These are phyloP conservation scores for Zingel zingel DNA, from an alignment of 2,113 vertebrate genomes.

Conservation along the genomic window DNA sequence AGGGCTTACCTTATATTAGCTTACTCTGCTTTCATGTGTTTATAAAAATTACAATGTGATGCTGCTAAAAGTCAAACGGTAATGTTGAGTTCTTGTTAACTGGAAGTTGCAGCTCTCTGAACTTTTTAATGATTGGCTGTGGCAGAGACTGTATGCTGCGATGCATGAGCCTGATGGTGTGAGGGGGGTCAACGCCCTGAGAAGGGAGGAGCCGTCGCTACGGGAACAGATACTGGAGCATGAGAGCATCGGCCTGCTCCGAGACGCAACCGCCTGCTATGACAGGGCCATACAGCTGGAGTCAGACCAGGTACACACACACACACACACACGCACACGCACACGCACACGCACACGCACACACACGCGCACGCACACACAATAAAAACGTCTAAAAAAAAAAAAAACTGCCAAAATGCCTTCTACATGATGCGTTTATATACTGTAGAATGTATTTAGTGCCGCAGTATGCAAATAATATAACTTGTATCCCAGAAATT, in stretches of 20 bases:
- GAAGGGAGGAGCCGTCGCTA: conserved; percentile 94
- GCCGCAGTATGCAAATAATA: not conserved
- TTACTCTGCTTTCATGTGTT: not conserved
- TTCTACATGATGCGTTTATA: not conserved
- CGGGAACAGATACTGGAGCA: conserved; percentile 98
- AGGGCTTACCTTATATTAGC: not conserved
- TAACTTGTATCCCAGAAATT: not conserved
- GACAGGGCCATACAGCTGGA: conserved; percentile 97
- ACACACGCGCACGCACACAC: not conserved
- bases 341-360: not conserved
- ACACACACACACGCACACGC: conserved; percentile 4
- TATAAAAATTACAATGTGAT: not conserved
- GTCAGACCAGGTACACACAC: conserved; percentile 90
- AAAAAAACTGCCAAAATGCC: not conserved
- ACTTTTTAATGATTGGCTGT: not conserved
- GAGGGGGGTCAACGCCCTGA: conserved; percentile 93
- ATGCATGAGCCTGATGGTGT: conserved; percentile 99
- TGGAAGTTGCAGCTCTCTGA: not conserved
- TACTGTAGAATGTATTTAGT: not conserved
- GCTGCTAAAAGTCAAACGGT: not conserved
- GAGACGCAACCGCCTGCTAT: conserved; percentile 97
- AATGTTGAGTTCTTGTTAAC: not conserved
- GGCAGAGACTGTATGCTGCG: conserved; percentile 91
- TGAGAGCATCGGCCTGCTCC: conserved; percentile 95
- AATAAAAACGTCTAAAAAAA: not conserved